Evolutionary conservation across 2,113 vertebrate genomes (phyloP), one percentile per base, ranked within the genome.

Genomic region (Seriola aureovittata): DNA sequence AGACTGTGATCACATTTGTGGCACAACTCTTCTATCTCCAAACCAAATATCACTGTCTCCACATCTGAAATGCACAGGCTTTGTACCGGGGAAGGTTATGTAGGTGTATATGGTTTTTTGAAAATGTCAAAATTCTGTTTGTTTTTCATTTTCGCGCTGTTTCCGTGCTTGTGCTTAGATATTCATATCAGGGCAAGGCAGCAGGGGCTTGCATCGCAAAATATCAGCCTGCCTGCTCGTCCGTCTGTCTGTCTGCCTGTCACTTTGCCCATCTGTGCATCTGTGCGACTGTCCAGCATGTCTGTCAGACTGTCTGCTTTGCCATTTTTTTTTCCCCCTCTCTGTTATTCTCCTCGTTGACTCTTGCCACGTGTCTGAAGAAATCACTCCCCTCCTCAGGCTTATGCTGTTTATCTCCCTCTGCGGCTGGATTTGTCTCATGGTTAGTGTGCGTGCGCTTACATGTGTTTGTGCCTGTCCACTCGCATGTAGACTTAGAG

Each of bases 71-170:
- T 25, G 29, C 59, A 5, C 29, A 29, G n/a, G 59, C 85, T 76
- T 78, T 75, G 81, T 73, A 68, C 55, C 19, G 32, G 4, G 84
- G 81, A 89, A 92, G 87, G 88, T 88, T 85, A 72, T 74, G 63
- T 73, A 66, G 71, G 79, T 82, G 67, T 68, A 63, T 78, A 72
- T 62, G 66, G 5, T 57, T 63, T 74, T 78, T 71, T 42, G 16
- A 17, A 90, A 90, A 91, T 89, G 89, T 90, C 85, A 92, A 66
- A 73, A 78, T 77, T 88, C 54, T 57, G 60, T 87, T 91, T 85
- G 68, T 84, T 73, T 91, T 87, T 82, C 64, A 63, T 71, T 83
- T 85, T 66, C 38, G 50, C 1, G 8, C 55, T 1, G n/a, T 62
- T 75, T 52, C 71, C 8, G 2, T 13, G 60, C 58, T 9, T 74